Base-by-base conservation (phyloP, 1,140 invertebrate genomes). In the Colletes gigas region DNA sequence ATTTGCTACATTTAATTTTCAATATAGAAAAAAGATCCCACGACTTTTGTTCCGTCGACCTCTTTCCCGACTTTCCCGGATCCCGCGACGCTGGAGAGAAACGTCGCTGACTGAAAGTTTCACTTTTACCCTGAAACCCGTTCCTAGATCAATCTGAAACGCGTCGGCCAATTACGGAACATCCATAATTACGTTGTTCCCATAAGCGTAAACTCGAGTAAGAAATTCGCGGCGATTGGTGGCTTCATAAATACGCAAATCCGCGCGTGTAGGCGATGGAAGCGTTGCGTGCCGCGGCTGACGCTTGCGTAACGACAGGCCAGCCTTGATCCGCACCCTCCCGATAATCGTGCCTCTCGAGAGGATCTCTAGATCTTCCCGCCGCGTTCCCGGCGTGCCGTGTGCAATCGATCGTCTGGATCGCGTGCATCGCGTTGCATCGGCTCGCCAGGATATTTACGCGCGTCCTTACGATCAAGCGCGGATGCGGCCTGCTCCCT, bases 281-380 rank as follows among this genome's bases (percentile, higher is more conserved):
- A 60, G 15, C 14, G 52, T 82, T 77, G 71, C 81, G 55, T 79
- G 59, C 60, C 60, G 66, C 47, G 30, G 63, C 62, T 50, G 77
- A 81, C 65, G 80, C 66, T 84, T 84, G 75, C 83, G 74, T 71
- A 86, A 86, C 54, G 67, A 77, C 68, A 68, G 55, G 50, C 62
- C 52, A 78, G 57, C 55, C 57, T 50, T 68, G 77, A 72, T 83
- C 77, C n/a, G 19, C 63, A 62, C 60, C 76, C 60, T 79, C 54
- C 19, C 74, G 41, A 79, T 72, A 39, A 65, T 80, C 14, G 17
- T 57, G 54, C 12, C 44, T 60, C 70, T 39, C n/a, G 12, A 59
- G 44, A 81, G 21, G 52, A 76, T 66, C 81, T 55, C 65, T 76
- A 57, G 52, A 83, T 67, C 54, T 72, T 72, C 70, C 15, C 57